Percentiles rank a stretch among this genome's conserved stretches.
phyloP scores from a whole-genome alignment of 2,797 vertebrate species.

The Hoplostethus atlanticus region DNA sequence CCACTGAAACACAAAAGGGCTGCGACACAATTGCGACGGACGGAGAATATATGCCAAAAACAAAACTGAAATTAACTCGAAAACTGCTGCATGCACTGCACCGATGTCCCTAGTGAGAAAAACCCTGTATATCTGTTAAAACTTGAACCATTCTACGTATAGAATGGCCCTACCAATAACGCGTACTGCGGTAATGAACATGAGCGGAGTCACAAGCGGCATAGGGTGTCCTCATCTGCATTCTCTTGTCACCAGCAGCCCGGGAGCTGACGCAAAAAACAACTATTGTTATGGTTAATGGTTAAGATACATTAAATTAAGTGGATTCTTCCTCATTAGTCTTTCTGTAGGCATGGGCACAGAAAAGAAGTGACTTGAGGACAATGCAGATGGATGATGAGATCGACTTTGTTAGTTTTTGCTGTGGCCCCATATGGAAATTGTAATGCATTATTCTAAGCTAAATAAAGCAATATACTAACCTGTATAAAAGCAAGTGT shows the following conservation, averaged over 20 bases:
- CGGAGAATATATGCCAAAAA: slow-evolving; percentile 24
- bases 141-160: slow-evolving; percentile 3
- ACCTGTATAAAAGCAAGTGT: background rate
- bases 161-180: slow-evolving; percentile 11
- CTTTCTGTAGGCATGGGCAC: background rate
- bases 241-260: background rate
- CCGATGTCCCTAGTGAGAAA: background rate
- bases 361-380: slow-evolving; percentile 17
- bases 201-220: background rate
- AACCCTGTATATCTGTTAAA: slow-evolving; percentile 25
- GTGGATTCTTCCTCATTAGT: slow-evolving; percentile 10
- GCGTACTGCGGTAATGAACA: slow-evolving; percentile 13
- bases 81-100: slow-evolving; percentile 10
- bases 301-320: slow-evolving; percentile 17
- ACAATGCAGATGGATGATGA: slow-evolving; percentile 42
- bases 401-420: background rate
- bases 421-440: slow-evolving; percentile 18
- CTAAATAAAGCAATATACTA: background rate
- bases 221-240: background rate
- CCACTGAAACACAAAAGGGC: background rate
- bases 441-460: slow-evolving; percentile 17
- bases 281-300: background rate
- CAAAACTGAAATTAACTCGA: slow-evolving; percentile 11
- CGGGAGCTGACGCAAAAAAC: background rate
- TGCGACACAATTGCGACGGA: background rate